Conservation (phyloP, 2,888 invertebrate species). For the Lithophane socia region DNA sequence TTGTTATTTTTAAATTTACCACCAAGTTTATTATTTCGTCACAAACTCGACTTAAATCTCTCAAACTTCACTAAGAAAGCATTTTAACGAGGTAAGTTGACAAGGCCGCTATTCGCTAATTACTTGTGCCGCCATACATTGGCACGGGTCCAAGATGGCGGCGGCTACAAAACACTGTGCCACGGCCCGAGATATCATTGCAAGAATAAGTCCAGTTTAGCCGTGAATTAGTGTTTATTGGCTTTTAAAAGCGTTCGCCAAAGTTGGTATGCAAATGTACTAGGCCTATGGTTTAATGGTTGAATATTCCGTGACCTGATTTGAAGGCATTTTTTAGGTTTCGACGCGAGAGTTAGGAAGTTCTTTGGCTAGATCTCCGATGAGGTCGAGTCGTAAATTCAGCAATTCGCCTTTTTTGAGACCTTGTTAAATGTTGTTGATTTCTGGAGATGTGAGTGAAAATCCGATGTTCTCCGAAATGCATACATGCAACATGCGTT, state of each 20-base stretch:
- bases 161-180: conserved; percentile 76
- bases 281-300: conserved; percentile 43
- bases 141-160: conserved; percentile 75
- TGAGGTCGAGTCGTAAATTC: neutral
- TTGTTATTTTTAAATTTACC: too few species aligned
- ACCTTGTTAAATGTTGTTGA: neutral
- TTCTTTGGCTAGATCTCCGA: neutral
- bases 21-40: conserved; percentile 38
- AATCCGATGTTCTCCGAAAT: neutral
- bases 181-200: conserved; percentile 77
- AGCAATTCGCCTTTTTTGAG: too few species aligned
- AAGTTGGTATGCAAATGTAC: conserved; percentile 61
- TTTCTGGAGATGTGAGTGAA: neutral
- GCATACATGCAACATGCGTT: too few species aligned
- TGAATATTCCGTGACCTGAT: conserved; percentile 40
- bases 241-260: conserved; percentile 69
- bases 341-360: neutral
- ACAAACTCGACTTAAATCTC: conserved; percentile 39
- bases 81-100: conserved; percentile 61
- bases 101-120: conserved; percentile 65
- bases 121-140: conserved; percentile 69
- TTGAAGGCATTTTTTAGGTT: conserved; percentile 2
- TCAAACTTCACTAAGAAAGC: conserved; percentile 43
- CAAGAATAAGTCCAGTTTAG: conserved; percentile 75
- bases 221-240: conserved; percentile 77